Conservation (phyloP, 2,888 invertebrate species). For the Apoda limacodes region DNA sequence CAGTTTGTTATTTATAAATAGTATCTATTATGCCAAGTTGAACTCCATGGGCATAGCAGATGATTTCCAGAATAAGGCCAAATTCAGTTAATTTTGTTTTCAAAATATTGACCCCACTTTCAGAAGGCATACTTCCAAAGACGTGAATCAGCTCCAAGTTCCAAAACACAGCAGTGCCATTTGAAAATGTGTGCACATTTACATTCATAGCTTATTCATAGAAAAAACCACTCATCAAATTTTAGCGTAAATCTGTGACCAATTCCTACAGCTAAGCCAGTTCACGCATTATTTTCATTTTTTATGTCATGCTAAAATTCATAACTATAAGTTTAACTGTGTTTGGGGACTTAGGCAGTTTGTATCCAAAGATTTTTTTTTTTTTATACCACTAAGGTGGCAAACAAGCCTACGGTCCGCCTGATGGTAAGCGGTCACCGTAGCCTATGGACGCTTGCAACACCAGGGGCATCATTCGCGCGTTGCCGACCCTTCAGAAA, state of each 20-base stretch:
- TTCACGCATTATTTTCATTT: constrained; percentile 13
- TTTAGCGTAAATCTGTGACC: constrained; percentile 15
- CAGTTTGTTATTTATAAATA: constrained; percentile 16
- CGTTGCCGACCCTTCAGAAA: too few relatives aligned
- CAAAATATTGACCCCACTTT: constrained; percentile 17
- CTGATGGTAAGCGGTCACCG: too few relatives aligned
- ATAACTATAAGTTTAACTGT: constrained; percentile 17
- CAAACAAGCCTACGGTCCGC: too few relatives aligned
- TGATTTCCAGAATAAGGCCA: constrained; percentile 21
- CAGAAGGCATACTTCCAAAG: constrained; percentile 22
- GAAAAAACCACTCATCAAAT: constrained; percentile 20
- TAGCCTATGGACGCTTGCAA: too few relatives aligned
- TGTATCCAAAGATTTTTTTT: too few relatives aligned
- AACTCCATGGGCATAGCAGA: constrained; percentile 20
- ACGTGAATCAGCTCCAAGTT: constrained; percentile 19
- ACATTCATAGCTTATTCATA: constrained; percentile 17
- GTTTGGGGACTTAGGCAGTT: constrained; percentile 11
- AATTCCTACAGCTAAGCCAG: constrained; percentile 11
- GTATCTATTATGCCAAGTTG: constrained; percentile 20
- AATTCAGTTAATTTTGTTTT: constrained; percentile 15
- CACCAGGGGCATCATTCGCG: too few relatives aligned
- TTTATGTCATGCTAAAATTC: constrained; percentile 16
- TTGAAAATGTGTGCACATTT: constrained; percentile 11
- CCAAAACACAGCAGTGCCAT: constrained; percentile 9
- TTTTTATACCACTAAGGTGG: too few relatives aligned